These are phyloP conservation scores for Alligator sinensis DNA, from an alignment of 2,113 vertebrate genomes.

Conservation along the genomic window DNA sequence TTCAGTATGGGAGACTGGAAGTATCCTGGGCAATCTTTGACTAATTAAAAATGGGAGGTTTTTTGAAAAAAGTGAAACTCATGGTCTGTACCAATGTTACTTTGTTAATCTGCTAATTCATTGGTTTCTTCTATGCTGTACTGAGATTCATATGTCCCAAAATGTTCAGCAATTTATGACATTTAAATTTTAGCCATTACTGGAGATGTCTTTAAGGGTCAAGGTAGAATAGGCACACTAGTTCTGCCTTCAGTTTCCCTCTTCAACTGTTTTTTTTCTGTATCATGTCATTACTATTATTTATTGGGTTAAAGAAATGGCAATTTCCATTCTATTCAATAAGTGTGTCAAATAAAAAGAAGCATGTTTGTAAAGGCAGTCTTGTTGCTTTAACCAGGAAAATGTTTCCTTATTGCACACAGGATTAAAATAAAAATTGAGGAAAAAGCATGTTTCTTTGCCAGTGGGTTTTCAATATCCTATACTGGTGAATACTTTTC, in stretches of 20 bases:
- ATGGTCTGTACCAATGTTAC: too few species aligned
- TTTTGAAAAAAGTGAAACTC: not conserved
- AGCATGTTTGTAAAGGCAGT: not conserved
- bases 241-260: too few species aligned
- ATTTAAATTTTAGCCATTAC: too few species aligned
- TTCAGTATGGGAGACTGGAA: not conserved
- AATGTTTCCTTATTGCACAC: not conserved
- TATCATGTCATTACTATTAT: not conserved
- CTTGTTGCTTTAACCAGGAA: not conserved
- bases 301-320: not conserved
- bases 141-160: too few species aligned
- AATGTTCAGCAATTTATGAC: too few species aligned
- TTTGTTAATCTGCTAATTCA: not conserved
- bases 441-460: not conserved
- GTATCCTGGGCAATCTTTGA: not conserved
- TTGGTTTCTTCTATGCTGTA: too few species aligned
- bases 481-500: too few species aligned
- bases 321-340: not conserved
- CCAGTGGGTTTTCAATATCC: too few species aligned
- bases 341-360: not conserved
- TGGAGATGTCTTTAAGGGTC: too few species aligned
- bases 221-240: too few species aligned
- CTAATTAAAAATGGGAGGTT: not conserved
- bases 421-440: not conserved
- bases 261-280: not conserved